Evolutionary conservation across 2,113 vertebrate species (phyloP).

Genomic region (Ictidomys tridecemlineatus): DNA sequence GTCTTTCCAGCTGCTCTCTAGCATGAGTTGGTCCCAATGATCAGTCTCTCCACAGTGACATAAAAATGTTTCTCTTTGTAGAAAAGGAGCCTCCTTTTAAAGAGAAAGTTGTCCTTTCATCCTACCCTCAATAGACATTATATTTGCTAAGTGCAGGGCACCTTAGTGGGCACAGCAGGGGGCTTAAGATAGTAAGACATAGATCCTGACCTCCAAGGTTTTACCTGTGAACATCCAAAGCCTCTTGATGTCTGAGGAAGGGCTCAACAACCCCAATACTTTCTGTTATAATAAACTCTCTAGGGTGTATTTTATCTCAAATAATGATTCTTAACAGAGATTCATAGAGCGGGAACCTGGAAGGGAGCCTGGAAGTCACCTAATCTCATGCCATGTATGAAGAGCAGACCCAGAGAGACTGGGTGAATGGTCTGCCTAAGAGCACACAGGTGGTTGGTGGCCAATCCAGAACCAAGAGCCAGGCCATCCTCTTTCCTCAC

Average conservation of each 20-base stretch:
- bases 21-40: not conserved
- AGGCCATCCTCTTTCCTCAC: not conserved
- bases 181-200: constrained; percentile 29
- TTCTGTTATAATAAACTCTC: constrained; percentile 68
- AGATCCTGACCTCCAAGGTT: constrained; percentile 54
- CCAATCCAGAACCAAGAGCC: not conserved
- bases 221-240: constrained; percentile 68
- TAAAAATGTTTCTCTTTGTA: constrained; percentile 51
- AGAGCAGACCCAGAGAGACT: not conserved
- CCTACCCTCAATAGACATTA: constrained; percentile 31
- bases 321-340: constrained; percentile 54
- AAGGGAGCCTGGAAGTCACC: constrained; percentile 31
- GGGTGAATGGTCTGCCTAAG: not conserved
- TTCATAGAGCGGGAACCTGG: not conserved
- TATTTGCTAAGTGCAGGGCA: constrained; percentile 24
- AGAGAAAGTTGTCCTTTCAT: constrained; percentile 58
- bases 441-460: not conserved
- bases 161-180: not conserved
- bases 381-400: not conserved
- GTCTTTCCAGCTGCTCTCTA: constrained; percentile 28
- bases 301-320: constrained; percentile 61
- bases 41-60: constrained; percentile 49
- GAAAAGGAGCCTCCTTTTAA: constrained; percentile 39
- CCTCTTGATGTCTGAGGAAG: constrained; percentile 71
- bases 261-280: constrained; percentile 25